Percentiles rank a stretch among this genome's conserved stretches.
phyloP scores from a whole-genome alignment of 2,797 vertebrate genomes.

The Kryptopterus vitreolus region DNA sequence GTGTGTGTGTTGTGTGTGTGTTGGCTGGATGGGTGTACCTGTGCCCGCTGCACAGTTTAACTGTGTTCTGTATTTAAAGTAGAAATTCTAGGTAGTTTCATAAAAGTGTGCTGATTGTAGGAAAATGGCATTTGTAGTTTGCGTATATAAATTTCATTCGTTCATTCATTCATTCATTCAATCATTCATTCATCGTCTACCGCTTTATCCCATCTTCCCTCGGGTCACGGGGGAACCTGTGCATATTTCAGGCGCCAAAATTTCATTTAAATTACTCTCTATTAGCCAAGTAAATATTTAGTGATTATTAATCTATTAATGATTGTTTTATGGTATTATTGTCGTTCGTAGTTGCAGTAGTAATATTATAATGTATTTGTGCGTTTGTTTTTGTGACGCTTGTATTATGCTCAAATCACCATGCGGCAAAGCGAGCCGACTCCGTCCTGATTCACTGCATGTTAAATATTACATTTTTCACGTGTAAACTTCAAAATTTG shows the following conservation, averaged over 20 bases:
- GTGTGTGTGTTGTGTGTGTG: not conserved
- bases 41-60: not conserved
- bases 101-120: not conserved
- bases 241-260: too few species aligned
- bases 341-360: too few species aligned
- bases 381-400: not conserved
- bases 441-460: too few species aligned
- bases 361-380: not conserved
- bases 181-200: too few species aligned
- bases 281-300: not conserved
- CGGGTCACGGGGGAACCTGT: too few species aligned
- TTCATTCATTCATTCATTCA: too few species aligned
- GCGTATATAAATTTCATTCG: not conserved
- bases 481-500: too few species aligned
- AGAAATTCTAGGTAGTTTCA: not conserved
- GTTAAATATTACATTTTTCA: too few species aligned
- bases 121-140: not conserved
- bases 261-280: not conserved
- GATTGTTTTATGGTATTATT: too few species aligned
- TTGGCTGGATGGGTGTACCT: too few species aligned
- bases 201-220: too few species aligned
- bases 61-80: not conserved
- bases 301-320: too few species aligned
- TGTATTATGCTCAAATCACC: not conserved
- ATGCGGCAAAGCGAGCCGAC: not conserved